Evolutionary conservation across 1,140 invertebrate genomes (phyloP), one percentile per base, ranked within the genome.

Genomic region (Papilio machaon): DNA sequence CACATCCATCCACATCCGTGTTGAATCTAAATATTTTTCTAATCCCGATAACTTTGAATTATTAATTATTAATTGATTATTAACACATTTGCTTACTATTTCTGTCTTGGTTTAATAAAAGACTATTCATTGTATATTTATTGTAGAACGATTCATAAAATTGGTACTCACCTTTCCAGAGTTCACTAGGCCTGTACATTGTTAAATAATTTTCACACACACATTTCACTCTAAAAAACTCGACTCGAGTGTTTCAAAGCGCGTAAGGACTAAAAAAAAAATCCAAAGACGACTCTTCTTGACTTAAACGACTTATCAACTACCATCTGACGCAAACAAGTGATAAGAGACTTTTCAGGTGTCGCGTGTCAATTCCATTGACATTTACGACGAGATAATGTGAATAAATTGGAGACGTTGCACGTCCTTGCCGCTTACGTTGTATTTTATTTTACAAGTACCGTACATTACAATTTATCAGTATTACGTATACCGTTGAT

Each of bases 261-360:
- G 75, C 35, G 81, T 81, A 80, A 82, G 70, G 19, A 81, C 74
- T 82, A n/a, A n/a, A 79, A 82, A 80, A 84, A 85, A 83, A 80
- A 67, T 81, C 80, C 52, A 81, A 79, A 81, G 81, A 84, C 78
- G 79, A 67, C 64, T 83, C 81, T 83, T 81, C 82, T 79, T 73
- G 84, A 82, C 79, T 79, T 79, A 79, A 82, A 43, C 79, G 64
- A 76, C 75, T 84, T 87, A 87, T 89, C 87, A 84, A 46, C 54
- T 79, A 60, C 64, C 73, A 83, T 86, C 82, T 88, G 88, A 88
- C 85, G 88, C 85, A 82, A 80, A 73, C 70, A 30, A 17, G 67
- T 82, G 87, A 88, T 88, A 88, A 85, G 76, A 86, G 84, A 82
- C 82, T 78, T 78, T 64, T 64, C 77, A 82, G 79, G 67, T 80